Conservation (phyloP, 2,888 invertebrate species). For the Heliconius aoede region DNA sequence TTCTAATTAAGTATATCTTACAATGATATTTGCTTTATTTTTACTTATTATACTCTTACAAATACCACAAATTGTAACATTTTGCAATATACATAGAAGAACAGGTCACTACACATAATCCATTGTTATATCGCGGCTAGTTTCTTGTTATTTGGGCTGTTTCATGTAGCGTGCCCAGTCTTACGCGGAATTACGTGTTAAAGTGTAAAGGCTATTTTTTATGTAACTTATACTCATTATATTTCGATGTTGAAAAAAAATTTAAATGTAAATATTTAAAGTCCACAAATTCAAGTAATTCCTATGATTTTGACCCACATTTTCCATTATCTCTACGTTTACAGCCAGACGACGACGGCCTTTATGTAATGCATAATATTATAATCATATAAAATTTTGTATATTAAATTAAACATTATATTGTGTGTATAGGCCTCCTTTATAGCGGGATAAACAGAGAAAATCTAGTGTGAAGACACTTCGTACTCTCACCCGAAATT, state of each 20-base stretch:
- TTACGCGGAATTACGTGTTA: constrained; percentile 37
- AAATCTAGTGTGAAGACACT: no score
- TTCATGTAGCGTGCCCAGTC: constrained; percentile 39
- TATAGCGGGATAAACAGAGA: no score
- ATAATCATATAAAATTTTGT: no score
- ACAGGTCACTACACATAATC: constrained; percentile 46
- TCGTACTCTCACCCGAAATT: no score
- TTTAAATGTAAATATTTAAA: neutral
- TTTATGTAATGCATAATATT: no score
- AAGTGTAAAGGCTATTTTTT: constrained; percentile 27
- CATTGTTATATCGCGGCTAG: constrained; percentile 46
- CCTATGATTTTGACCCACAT: no score
- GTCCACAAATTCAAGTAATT: neutral
- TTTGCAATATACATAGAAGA: constrained; percentile 44
- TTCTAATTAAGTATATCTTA: neutral
- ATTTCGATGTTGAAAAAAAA: neutral
- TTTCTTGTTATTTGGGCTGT: constrained; percentile 30
- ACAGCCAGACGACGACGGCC: no score
- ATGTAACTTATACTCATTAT: neutral
- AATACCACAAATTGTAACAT: constrained; percentile 16
- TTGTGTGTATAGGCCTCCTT: no score
- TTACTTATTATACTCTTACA: neutral
- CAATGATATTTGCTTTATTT: neutral
- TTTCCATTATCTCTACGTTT: no score
- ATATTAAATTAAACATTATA: no score